phyloP scores from a whole-genome alignment of 2,113 vertebrate genomes.

The Polypterus senegalus region DNA sequence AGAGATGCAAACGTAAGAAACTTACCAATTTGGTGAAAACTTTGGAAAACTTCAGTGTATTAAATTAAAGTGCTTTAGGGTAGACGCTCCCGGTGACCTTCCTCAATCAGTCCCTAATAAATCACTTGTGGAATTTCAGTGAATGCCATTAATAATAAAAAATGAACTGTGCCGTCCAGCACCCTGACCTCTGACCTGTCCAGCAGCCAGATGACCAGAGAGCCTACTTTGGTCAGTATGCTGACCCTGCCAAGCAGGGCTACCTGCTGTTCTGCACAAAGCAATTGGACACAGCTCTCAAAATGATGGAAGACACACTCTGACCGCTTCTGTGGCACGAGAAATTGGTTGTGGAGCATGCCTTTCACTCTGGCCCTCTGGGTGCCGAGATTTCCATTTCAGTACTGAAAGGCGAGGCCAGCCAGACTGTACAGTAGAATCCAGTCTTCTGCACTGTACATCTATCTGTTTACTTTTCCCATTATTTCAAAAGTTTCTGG shows the following conservation, averaged over 20 bases:
- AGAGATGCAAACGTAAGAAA: slow-evolving; percentile 25
- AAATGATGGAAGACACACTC: slow-evolving; percentile 70
- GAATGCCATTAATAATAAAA: slow-evolving; percentile 56
- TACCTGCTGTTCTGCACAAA: slow-evolving; percentile 92
- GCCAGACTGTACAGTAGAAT: no score
- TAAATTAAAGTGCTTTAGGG: slow-evolving; percentile 29
- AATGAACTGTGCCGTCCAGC: slow-evolving; percentile 59
- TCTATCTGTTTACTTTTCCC: no score
- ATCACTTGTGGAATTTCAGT: slow-evolving; percentile 53
- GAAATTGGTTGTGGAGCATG: background rate
- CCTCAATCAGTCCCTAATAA: slow-evolving; percentile 38
- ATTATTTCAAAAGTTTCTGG: no score
- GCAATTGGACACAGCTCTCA: slow-evolving; percentile 76
- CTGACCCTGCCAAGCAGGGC: slow-evolving; percentile 58
- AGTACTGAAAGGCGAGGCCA: no score
- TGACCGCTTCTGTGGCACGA: slow-evolving; percentile 38
- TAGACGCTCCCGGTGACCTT: slow-evolving; percentile 10
- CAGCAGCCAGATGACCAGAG: slow-evolving; percentile 52
- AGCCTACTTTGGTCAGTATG: slow-evolving; percentile 44
- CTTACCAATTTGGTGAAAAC: slow-evolving; percentile 21
- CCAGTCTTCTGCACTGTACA: no score
- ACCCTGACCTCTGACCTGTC: slow-evolving; percentile 74
- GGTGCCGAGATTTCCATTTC: no score
- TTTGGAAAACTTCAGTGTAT: slow-evolving; percentile 32
- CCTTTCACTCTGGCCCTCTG: background rate